These are phyloP conservation scores for Arizona elegans DNA, from an alignment of 2,113 vertebrate species.

Conservation along the genomic window DNA sequence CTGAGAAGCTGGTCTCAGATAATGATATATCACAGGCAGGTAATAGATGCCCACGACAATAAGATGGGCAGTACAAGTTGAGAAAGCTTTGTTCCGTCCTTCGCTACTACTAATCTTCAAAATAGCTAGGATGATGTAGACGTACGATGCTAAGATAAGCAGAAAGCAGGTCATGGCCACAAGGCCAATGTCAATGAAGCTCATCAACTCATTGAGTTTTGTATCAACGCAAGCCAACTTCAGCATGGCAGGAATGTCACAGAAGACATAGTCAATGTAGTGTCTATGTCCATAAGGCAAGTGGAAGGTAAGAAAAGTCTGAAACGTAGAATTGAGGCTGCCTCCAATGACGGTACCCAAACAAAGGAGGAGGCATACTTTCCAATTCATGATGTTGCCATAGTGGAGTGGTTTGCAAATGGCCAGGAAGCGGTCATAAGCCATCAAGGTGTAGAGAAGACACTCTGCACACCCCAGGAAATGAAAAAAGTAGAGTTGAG, in stretches of 20 bases:
- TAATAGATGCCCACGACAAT: slow-evolving; percentile 52
- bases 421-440: slow-evolving; percentile 37
- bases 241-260: slow-evolving; percentile 61
- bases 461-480: slow-evolving; percentile 63
- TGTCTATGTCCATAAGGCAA: slow-evolving; percentile 55
- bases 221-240: slow-evolving; percentile 57
- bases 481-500: slow-evolving; percentile 62
- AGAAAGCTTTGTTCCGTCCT: slow-evolving; percentile 49
- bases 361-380: slow-evolving; percentile 23
- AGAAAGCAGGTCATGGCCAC: slow-evolving; percentile 34
- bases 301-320: slow-evolving; percentile 44
- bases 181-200: slow-evolving; percentile 59
- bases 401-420: background rate
- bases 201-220: slow-evolving; percentile 58
- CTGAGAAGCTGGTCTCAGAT: slow-evolving; percentile 44
- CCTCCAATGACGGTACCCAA: slow-evolving; percentile 17
- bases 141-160: slow-evolving; percentile 47
- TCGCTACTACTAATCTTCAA: slow-evolving; percentile 33
- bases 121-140: slow-evolving; percentile 50
- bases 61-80: slow-evolving; percentile 39
- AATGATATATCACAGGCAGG: slow-evolving; percentile 52
- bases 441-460: slow-evolving; percentile 56
- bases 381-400: background rate
- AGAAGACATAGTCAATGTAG: slow-evolving; percentile 58
- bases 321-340: slow-evolving; percentile 54